Conservation (phyloP, 2,113 vertebrate species). For the Condylura cristata region DNA sequence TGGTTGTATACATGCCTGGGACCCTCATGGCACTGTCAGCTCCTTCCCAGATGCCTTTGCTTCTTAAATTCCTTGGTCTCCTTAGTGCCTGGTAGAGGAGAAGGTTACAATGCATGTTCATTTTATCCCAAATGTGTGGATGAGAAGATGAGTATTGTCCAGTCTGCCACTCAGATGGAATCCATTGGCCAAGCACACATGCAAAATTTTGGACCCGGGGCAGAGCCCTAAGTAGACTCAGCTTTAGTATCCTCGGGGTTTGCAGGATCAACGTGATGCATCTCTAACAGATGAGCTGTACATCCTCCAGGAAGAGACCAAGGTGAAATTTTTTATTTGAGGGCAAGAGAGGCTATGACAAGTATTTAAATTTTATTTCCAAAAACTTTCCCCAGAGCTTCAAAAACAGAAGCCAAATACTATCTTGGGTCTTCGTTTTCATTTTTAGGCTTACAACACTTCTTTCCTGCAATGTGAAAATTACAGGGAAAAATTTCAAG, state of each 20-base stretch:
- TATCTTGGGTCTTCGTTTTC: neutral
- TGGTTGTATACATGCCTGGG: neutral
- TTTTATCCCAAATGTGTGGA: neutral
- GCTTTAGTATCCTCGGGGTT: neutral
- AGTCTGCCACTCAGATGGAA: neutral
- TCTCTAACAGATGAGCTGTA: neutral
- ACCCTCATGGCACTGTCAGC: neutral
- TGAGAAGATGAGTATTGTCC: neutral
- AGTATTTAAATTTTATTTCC: conserved; percentile 33
- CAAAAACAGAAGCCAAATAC: neutral
- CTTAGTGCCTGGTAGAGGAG: neutral
- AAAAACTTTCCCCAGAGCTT: neutral
- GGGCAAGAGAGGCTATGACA: neutral
- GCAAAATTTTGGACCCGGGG: neutral
- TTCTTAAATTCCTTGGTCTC: neutral
- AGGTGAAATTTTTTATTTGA: conserved; percentile 25
- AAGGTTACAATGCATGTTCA: rapidly evolving
- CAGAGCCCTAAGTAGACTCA: conserved; percentile 28
- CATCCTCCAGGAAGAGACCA: neutral
- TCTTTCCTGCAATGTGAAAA: neutral
- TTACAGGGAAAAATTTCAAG: neutral
- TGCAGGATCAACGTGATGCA: neutral
- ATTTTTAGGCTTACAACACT: neutral
- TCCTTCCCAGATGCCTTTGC: neutral
- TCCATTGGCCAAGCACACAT: neutral